Percentiles rank a stretch among this genome's conserved stretches.
phyloP scores from a whole-genome alignment of 2,113 vertebrate genomes.

The Archilochus colubris region DNA sequence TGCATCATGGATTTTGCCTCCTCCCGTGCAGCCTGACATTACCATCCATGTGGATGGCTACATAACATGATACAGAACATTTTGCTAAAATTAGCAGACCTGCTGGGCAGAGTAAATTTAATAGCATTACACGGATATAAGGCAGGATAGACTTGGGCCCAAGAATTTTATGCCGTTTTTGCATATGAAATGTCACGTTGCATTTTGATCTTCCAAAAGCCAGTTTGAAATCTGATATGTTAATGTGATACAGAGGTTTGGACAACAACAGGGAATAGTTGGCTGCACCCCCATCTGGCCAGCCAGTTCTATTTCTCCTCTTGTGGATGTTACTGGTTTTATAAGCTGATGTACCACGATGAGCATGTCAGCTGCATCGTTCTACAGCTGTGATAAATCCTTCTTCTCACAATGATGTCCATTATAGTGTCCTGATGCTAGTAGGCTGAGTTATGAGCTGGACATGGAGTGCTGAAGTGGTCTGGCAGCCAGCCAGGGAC shows the following conservation, averaged over 20 bases:
- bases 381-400: conserved; percentile 52
- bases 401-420: conserved; percentile 46
- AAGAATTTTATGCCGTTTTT: background rate
- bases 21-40: background rate
- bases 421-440: conserved; percentile 17
- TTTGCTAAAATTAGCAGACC: conserved; percentile 19
- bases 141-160: background rate
- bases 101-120: background rate
- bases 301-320: background rate
- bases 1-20: background rate
- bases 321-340: conserved; percentile 10
- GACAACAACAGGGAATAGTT: background rate
- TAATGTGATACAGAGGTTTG: background rate
- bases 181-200: background rate
- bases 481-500: background rate
- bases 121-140: background rate
- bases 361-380: conserved; percentile 18
- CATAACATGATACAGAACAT: background rate
- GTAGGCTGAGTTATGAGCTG: conserved; percentile 38
- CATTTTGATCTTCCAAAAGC: conserved; percentile 11
- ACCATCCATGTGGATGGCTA: background rate
- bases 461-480: background rate
- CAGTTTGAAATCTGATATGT: background rate
- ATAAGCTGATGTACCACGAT: conserved; percentile 29
- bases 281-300: background rate